phyloP scores from a whole-genome alignment of 2,113 vertebrate species.

The Acanthochromis polyacanthus region DNA sequence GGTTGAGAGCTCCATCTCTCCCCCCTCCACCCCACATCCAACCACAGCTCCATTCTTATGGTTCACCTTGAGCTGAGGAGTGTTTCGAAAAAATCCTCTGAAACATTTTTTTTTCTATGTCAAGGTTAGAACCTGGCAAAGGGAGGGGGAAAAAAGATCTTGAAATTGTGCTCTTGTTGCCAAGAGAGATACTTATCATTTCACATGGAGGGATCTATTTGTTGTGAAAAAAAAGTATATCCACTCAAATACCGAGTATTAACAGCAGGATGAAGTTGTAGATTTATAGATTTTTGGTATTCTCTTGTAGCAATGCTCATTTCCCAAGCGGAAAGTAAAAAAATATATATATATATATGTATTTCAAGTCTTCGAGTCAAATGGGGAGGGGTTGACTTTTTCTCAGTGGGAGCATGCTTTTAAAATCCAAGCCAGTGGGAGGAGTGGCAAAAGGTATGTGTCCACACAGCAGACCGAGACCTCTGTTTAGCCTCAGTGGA shows the following conservation, averaged over 20 bases:
- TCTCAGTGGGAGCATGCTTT: conserved; percentile 51
- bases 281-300: conserved; percentile 3
- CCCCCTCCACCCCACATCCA: conserved; percentile 16
- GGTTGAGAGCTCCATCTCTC: conserved; percentile 52
- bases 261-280: background rate
- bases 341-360: background rate
- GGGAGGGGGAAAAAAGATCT: background rate
- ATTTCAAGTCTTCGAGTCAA: conserved; percentile 53
- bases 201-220: background rate
- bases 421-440: conserved; percentile 54
- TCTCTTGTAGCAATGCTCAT: conserved; percentile 58
- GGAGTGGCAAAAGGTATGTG: conserved; percentile 51
- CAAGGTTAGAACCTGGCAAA: conserved; percentile 61
- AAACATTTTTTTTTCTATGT: conserved; percentile 1
- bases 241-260: background rate
- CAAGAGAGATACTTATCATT: background rate
- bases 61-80: conserved; percentile 66
- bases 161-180: background rate
- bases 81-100: conserved; percentile 17
- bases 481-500: conserved; percentile 68
- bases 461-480: conserved; percentile 63
- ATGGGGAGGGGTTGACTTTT: conserved; percentile 51
- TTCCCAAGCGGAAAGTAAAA: conserved; percentile 56
- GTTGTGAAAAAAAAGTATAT: background rate
- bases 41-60: conserved; percentile 25